Conservation (phyloP, 2,888 invertebrate genomes). For the Drosophila neutralis region DNA sequence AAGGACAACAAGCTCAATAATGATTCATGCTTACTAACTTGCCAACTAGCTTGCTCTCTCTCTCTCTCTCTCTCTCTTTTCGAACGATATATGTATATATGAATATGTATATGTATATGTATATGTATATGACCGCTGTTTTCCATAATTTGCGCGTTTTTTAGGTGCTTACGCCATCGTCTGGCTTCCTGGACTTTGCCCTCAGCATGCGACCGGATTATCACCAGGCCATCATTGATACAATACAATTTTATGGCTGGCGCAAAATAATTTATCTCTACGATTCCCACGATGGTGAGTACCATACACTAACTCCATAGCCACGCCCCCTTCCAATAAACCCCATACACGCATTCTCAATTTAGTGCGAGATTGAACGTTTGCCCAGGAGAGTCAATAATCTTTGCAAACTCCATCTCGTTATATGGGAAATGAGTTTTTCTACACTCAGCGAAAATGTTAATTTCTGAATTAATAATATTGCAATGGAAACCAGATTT, state of each 20-base stretch:
- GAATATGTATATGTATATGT: slow-evolving; percentile 1
- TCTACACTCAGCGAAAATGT: background rate
- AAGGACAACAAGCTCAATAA: slow-evolving; percentile 70
- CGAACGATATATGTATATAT: slow-evolving; percentile 4
- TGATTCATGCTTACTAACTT: slow-evolving; percentile 80
- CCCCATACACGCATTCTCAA: slow-evolving; percentile 32
- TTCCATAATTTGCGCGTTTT: slow-evolving; percentile 77
- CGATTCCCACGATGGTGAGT: slow-evolving; percentile 91
- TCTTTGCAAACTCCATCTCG: slow-evolving; percentile 38
- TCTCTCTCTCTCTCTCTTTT: background rate
- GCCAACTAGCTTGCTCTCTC: slow-evolving; percentile 23
- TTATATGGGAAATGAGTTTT: slow-evolving; percentile 32
- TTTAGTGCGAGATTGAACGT: slow-evolving; percentile 48
- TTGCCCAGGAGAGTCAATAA: slow-evolving; percentile 59
- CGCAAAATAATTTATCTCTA: slow-evolving; percentile 91
- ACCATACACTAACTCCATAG: slow-evolving; percentile 19
- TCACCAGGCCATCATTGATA: slow-evolving; percentile 97
- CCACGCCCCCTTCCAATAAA: background rate
- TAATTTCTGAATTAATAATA: background rate
- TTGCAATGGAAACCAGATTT: background rate
- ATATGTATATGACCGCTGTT: slow-evolving; percentile 42
- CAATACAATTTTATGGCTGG: slow-evolving; percentile 96
- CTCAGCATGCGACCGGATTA: slow-evolving; percentile 98
- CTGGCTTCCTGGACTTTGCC: slow-evolving; percentile 94
- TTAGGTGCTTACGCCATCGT: slow-evolving; percentile 93